Evolutionary conservation across 2,888 invertebrate species (phyloP).

Genomic region (Rhamnusium bicolor): DNA sequence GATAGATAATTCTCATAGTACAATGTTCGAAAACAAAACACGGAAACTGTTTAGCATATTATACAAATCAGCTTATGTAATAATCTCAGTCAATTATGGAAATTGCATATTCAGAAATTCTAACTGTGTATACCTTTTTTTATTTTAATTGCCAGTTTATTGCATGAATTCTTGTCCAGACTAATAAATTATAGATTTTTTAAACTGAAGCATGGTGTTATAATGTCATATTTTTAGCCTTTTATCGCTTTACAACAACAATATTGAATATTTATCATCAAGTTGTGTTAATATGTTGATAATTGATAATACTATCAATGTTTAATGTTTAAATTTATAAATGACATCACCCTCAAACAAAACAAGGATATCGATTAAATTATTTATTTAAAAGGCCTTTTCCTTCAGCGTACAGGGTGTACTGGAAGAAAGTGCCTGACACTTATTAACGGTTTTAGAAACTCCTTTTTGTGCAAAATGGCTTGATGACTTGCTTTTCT

Average conservation of each 20-base stretch:
- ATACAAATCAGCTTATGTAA: conserved; percentile 5
- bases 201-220: conserved; percentile 29
- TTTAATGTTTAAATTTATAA: conserved; percentile 56
- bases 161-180: not conserved
- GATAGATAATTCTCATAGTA: not conserved
- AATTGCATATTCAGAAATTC: conserved; percentile 2
- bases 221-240: conserved; percentile 26
- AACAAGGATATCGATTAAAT: conserved; percentile 46
- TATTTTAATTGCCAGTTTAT: not conserved
- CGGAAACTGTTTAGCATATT: not conserved
- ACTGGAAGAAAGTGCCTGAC: not conserved
- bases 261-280: conserved; percentile 49
- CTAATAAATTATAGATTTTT: conserved; percentile 8
- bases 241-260: conserved; percentile 24
- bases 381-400: conserved; percentile 16
- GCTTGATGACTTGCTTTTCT: too few relatives aligned
- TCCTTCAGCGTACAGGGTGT: conserved; percentile 4
- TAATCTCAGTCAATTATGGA: not conserved
- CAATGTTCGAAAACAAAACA: not conserved
- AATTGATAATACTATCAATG: conserved; percentile 57
- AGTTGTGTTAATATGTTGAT: conserved; percentile 57
- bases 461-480: too few relatives aligned
- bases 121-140: not conserved
- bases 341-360: conserved; percentile 54
- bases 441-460: too few relatives aligned